phyloP scores from a whole-genome alignment of 2,888 invertebrate genomes.

The Helleia helle region DNA sequence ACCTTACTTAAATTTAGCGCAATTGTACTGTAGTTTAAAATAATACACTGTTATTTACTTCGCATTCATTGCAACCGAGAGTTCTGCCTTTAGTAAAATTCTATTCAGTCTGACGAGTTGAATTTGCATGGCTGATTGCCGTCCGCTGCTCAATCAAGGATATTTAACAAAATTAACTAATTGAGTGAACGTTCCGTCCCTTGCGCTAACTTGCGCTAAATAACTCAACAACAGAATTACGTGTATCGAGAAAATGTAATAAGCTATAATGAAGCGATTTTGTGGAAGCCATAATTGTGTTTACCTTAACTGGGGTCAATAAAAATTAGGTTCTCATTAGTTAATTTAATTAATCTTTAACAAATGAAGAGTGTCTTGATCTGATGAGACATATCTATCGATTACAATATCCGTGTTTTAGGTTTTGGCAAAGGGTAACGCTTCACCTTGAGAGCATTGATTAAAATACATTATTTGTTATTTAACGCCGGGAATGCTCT shows the following conservation, averaged over 20 bases:
- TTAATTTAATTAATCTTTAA: no score
- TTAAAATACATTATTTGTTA: no score
- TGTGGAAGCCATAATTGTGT: slow-evolving; percentile 33
- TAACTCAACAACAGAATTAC: slow-evolving; percentile 48
- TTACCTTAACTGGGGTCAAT: slow-evolving; percentile 17
- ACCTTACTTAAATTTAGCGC: no score
- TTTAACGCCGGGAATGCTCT: no score
- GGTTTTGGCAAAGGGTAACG: no score
- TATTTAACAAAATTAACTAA: slow-evolving; percentile 73
- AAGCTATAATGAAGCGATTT: slow-evolving; percentile 48
- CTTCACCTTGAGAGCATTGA: no score
- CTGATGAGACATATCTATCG: no score
- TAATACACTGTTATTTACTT: no score
- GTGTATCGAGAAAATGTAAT: slow-evolving; percentile 53
- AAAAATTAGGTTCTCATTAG: no score
- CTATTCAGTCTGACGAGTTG: slow-evolving; percentile 27
- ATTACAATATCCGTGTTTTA: no score
- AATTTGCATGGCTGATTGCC: slow-evolving; percentile 73
- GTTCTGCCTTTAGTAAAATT: slow-evolving; percentile 20
- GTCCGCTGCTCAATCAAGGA: slow-evolving; percentile 71
- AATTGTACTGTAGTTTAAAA: no score
- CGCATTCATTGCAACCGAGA: slow-evolving; percentile 4
- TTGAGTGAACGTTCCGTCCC: slow-evolving; percentile 60
- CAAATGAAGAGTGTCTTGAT: no score
- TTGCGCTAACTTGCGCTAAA: slow-evolving; percentile 36